phyloP scores from a whole-genome alignment of 2,113 vertebrate species.

The Rhombomys opimus region DNA sequence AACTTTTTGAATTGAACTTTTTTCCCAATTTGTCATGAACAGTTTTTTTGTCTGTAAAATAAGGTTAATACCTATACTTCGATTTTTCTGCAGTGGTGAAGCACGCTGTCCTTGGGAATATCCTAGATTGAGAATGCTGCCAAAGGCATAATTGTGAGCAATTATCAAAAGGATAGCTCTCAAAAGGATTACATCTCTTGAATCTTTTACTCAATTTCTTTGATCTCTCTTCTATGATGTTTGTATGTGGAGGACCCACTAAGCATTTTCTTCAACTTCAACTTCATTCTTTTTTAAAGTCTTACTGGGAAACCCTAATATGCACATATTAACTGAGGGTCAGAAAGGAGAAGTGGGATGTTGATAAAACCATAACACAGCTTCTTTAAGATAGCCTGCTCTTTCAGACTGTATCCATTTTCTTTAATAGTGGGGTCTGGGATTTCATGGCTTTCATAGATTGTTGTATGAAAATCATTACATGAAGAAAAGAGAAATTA shows the following conservation, averaged over 20 bases:
- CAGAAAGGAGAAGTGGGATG: background rate
- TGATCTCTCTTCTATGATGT: background rate
- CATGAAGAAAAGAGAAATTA: background rate
- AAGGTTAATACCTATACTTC: background rate
- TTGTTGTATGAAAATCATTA: background rate
- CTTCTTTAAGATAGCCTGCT: constrained; percentile 29
- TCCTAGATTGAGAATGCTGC: background rate
- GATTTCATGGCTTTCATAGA: background rate
- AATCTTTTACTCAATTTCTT: background rate
- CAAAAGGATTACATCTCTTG: background rate
- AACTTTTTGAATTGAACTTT: background rate
- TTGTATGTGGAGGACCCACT: background rate
- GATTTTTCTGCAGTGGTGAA: background rate
- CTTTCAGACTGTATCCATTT: background rate
- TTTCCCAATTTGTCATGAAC: background rate
- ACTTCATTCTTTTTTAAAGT: constrained; percentile 50
- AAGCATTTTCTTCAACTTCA: background rate
- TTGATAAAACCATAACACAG: background rate
- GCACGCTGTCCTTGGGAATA: background rate
- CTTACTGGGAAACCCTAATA: background rate
- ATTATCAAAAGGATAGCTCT: background rate
- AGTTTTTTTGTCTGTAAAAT: background rate
- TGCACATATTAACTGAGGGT: background rate
- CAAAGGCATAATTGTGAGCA: background rate
- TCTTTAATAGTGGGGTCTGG: background rate